These are phyloP conservation scores for Rhinoderma darwinii DNA, from an alignment of 2,113 vertebrate genomes.

Conservation along the genomic window DNA sequence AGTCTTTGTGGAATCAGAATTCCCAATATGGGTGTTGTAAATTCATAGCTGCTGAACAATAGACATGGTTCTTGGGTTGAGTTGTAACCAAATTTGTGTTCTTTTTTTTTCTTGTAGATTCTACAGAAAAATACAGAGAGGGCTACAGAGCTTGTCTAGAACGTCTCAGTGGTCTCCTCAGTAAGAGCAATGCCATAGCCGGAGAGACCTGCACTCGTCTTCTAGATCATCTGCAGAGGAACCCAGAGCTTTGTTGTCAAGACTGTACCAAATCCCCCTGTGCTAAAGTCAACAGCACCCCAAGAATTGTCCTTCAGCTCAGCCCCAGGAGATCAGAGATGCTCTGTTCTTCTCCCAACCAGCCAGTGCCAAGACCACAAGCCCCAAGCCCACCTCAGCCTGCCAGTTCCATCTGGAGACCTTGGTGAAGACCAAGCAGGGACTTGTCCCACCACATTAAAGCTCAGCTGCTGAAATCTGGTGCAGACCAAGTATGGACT, in stretches of 20 bases:
- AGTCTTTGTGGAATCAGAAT: not conserved
- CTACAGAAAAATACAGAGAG: conserved; percentile 75
- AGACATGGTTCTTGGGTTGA: not conserved
- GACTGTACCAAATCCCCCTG: conserved; percentile 65
- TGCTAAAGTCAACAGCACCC: conserved; percentile 61
- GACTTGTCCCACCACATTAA: not conserved
- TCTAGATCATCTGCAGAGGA: conserved; percentile 75
- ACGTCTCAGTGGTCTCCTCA: conserved; percentile 75
- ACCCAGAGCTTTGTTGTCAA: conserved; percentile 63
- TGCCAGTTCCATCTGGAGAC: conserved; percentile 73
- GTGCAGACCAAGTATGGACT: not conserved
- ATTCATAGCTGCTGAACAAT: not conserved
- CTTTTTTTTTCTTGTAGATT: conserved; percentile 61
- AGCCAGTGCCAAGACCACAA: conserved; percentile 58
- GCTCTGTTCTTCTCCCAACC: conserved; percentile 24
- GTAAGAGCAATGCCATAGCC: conserved; percentile 71
- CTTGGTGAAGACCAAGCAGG: conserved; percentile 75
- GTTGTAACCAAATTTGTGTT: conserved; percentile 8
- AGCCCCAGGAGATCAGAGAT: conserved; percentile 63
- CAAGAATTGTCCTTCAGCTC: conserved; percentile 64
- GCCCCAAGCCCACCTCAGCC: not conserved
- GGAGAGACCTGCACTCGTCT: conserved; percentile 72
- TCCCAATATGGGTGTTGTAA: not conserved
- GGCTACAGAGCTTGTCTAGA: conserved; percentile 83
- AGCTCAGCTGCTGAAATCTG: not conserved